Evolutionary conservation across 1,140 invertebrate species (phyloP), one percentile per base, ranked within the genome.

Genomic region (Bradysia coprophila): DNA sequence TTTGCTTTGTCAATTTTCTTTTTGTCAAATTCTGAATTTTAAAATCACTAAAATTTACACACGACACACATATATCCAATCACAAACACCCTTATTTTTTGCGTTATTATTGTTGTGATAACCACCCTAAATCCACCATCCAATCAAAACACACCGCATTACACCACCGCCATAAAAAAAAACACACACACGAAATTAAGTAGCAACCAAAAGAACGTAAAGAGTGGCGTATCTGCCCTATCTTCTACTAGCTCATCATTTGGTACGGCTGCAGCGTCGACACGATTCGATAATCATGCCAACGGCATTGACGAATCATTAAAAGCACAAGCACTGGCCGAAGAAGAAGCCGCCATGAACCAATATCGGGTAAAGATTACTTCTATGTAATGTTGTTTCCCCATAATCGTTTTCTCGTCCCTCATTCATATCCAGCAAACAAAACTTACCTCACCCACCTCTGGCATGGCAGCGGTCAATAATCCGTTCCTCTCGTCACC

Each of bases 331-430:
- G 86, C 81, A 23, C 65, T 96, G 21, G 91, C 91, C 37, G 92
- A 97, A 60, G 92, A 96, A 64, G 89, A 93, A 62, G 86, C 87
- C 21, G 83, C 82, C 23, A 81, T 96, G 69, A 92, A 89, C 64
- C 86, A 93, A 58, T 87, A 93, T 54, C 95, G 93, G 76, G 90
- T 92, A 66, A 59, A 53, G 45, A 28, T 41, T n/a, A n/a, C n/a
- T n/a, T n/a, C n/a, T n/a, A n/a, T n/a, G n/a, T n/a, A n/a, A n/a
- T n/a, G n/a, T 40, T 43, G 32, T 1, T 39, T 38, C 39, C 1
- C 19, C 37, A 19, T 38, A 15, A 21, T 40, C 40, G 24, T 20
- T 43, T 28, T 32, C 16, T 21, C n/a, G 36, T 24, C 24, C 13
- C 21, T 15, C 18, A n/a, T n/a, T n/a, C n/a, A n/a, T n/a, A n/a